These are phyloP conservation scores for Silvanus unidentatus DNA, from an alignment of 2,888 invertebrate genomes.

Conservation along the genomic window DNA sequence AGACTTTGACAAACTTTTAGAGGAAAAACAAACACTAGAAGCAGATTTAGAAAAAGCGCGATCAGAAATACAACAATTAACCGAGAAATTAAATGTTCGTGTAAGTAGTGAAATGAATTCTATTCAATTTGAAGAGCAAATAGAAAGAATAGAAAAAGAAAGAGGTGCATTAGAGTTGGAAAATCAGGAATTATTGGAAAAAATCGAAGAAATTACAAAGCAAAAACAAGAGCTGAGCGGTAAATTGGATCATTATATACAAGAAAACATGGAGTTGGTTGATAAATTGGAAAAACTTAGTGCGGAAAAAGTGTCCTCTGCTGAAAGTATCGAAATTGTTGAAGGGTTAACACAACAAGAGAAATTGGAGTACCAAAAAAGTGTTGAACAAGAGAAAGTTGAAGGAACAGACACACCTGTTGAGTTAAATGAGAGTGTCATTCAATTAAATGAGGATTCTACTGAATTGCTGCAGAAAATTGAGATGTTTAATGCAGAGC, in stretches of 20 bases:
- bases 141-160: conserved; percentile 52
- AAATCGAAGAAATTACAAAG: conserved; percentile 52
- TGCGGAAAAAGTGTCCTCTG: conserved; percentile 66
- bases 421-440: conserved; percentile 53
- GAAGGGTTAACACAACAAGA: conserved; percentile 66
- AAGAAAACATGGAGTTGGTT: conserved; percentile 68
- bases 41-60: background rate
- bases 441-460: conserved; percentile 58
- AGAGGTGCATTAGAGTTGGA: conserved; percentile 50
- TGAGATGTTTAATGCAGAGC: conserved; percentile 62
- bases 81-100: conserved; percentile 54
- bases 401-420: conserved; percentile 31
- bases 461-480: conserved; percentile 62
- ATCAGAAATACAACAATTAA: background rate
- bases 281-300: conserved; percentile 69
- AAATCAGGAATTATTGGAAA: conserved; percentile 48
- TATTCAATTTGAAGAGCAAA: conserved; percentile 72
- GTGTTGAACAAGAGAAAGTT: conserved; percentile 34
- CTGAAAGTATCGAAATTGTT: conserved; percentile 71
- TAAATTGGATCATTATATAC: conserved; percentile 60
- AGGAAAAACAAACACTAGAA: conserved; percentile 34
- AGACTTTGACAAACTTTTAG: conserved; percentile 22
- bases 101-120: conserved; percentile 74
- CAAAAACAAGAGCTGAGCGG: conserved; percentile 57
- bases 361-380: conserved; percentile 61